Evolutionary conservation across 2,113 vertebrate genomes (phyloP).

Genomic region (Saguinus midas): DNA sequence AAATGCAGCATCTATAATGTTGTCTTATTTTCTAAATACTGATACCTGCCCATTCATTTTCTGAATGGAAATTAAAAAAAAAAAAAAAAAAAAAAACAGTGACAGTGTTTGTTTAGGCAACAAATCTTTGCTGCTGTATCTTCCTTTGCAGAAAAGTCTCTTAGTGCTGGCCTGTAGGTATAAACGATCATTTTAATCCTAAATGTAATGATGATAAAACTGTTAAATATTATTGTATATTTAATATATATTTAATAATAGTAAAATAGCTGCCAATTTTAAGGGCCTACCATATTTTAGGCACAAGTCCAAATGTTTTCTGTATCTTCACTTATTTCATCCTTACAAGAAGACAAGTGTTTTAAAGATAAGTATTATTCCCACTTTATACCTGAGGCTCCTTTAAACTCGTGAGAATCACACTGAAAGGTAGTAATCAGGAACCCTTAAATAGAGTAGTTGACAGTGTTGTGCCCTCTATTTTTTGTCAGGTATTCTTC

Average conservation of each 20-base stretch:
- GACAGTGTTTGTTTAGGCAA: constrained; percentile 6
- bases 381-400: background rate
- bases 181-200: constrained; percentile 37
- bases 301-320: background rate
- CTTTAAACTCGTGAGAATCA: background rate
- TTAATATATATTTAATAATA: constrained; percentile 33
- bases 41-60: constrained; percentile 13
- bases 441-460: background rate
- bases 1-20: background rate
- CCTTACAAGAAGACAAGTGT: background rate
- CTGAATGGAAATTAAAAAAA: constrained; percentile 18
- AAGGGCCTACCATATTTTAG: background rate
- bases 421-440: constrained; percentile 15
- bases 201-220: constrained; percentile 29
- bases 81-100: background rate
- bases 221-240: constrained; percentile 13
- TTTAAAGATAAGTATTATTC: constrained; percentile 23
- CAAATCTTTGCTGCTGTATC: background rate
- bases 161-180: background rate
- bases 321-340: background rate
- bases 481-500: background rate
- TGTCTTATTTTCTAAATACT: constrained; percentile 12
- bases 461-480: background rate
- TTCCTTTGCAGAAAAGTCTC: constrained; percentile 25
- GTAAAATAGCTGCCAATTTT: constrained; percentile 28